A percentile compares a stretch with the other conserved stretches of the same genome.
phyloP scores from a whole-genome alignment of 2,888 invertebrate genomes.

The Miltochrista miniata region DNA sequence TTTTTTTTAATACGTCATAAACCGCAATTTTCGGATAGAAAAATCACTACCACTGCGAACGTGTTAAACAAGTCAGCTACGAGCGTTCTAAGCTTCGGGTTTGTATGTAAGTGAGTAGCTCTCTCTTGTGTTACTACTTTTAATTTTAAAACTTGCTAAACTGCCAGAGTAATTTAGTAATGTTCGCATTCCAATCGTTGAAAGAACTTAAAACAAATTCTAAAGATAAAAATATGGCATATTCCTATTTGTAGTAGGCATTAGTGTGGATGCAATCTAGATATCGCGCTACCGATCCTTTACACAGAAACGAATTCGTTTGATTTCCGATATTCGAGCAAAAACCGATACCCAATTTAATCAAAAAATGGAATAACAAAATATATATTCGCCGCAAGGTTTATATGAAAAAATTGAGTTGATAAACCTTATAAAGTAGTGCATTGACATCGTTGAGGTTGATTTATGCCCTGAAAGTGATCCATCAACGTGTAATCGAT shows the following conservation, averaged over 20 bases:
- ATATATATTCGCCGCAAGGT: slow-evolving; percentile 35
- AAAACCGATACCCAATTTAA: slow-evolving; percentile 27
- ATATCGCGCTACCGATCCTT: not conserved
- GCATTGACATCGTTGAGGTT: slow-evolving; percentile 50
- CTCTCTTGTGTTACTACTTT: no score
- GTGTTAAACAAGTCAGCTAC: no score
- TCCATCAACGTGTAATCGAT: slow-evolving; percentile 54
- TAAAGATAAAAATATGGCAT: no score
- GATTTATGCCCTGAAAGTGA: slow-evolving; percentile 54
- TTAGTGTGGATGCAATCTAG: not conserved
- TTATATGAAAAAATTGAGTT: slow-evolving; percentile 33
- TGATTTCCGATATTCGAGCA: slow-evolving; percentile 6
- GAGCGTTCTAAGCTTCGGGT: no score
- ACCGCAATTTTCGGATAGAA: no score
- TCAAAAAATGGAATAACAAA: slow-evolving; percentile 34
- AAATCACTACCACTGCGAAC: no score
- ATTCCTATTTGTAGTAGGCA: not conserved
- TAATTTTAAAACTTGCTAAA: no score
- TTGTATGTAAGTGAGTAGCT: no score
- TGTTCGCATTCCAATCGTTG: no score
- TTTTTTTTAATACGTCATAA: no score
- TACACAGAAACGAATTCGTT: not conserved
- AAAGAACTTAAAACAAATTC: no score
- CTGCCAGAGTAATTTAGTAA: no score
- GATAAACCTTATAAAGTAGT: slow-evolving; percentile 45